Conservation (phyloP, 2,888 invertebrate species). For the Halictus ligatus region DNA sequence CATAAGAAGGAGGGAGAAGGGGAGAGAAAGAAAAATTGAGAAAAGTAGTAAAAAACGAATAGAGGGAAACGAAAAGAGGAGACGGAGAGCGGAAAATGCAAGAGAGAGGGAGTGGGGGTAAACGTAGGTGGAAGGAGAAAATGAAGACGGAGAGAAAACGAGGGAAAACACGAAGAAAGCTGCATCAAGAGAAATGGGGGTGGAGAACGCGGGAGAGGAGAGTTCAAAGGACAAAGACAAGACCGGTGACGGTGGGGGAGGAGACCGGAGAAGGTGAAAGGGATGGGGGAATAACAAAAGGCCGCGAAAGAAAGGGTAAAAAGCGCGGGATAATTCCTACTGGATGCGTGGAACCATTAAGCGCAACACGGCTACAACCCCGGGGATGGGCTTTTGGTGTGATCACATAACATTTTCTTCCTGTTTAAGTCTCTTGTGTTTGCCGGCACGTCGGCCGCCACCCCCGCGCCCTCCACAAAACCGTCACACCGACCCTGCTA, state of each 20-base stretch:
- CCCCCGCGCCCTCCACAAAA: slow-evolving; percentile 30
- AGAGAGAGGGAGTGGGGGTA: background rate
- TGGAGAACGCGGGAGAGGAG: slow-evolving; percentile 15
- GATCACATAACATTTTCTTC: slow-evolving; percentile 67
- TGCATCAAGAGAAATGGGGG: background rate
- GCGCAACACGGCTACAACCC: slow-evolving; percentile 70
- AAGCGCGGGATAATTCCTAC: slow-evolving; percentile 70
- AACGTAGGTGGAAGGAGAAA: background rate
- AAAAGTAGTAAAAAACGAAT: too few species aligned
- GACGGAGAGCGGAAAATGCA: background rate
- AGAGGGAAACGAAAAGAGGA: background rate
- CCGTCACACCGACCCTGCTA: slow-evolving; percentile 29
- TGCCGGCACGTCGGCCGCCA: slow-evolving; percentile 20
- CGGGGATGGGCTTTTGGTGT: slow-evolving; percentile 70
- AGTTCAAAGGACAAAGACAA: slow-evolving; percentile 40
- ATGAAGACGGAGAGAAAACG: background rate
- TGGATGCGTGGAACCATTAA: slow-evolving; percentile 72
- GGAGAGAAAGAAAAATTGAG: too few species aligned
- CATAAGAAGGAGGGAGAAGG: background rate
- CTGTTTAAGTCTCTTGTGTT: slow-evolving; percentile 47
- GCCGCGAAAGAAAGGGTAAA: slow-evolving; percentile 61
- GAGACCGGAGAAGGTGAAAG: slow-evolving; percentile 27
- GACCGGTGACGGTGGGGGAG: slow-evolving; percentile 16
- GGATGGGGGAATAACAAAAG: slow-evolving; percentile 23
- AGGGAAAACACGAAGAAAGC: background rate